Base-by-base conservation (phyloP, 2,113 vertebrate genomes). In the Perca flavescens region DNA sequence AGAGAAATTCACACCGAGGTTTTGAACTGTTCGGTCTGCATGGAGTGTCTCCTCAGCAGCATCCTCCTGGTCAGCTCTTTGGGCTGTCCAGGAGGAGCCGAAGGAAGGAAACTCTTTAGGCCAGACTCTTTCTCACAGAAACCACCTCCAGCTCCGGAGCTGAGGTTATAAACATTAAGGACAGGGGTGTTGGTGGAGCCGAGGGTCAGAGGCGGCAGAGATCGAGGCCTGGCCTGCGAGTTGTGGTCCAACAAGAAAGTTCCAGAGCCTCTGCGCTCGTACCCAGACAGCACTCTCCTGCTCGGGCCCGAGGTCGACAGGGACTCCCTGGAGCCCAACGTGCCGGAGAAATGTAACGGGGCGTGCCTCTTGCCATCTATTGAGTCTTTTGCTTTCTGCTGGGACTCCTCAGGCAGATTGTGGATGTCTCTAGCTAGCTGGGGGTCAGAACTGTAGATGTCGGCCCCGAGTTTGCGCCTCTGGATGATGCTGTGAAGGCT, bases 1-100 rank as follows among this genome's bases (percentile, higher is more conserved):
- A 66, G 2, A 21, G 36, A 22, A 28, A 15, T 64, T 86, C 78
- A 92, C 14, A 56, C 89, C 1, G 89, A 86, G 60, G 43, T 96
- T 96, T 82, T 93, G 71, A 97, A 96, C 92, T 97, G 96, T 75
- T 99, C 95, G 0, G 96, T 96, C 94, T 96, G 97, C 84, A 97
- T 95, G 5, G 97, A 99, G 76, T 99, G 97, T 86, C 97, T 96
- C 86, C 97, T 94, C 78, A 96, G 82, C 12, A 98, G 91, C 91
- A 93, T 95, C 88, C 96, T 97, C 0, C 90, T 95, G 52, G 75
- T 96, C 58, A 90, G 85, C 31, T 97, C 96, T 61, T 93, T 97
- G 5, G 96, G 96, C 21, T 93, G 94, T 2, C 92, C 78, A 6
- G 97, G 66, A 25, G 98, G 96, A 76, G 94, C 96, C 0, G 95